Evolutionary conservation across 2,113 vertebrate genomes (phyloP).

Genomic region (Empidonax traillii): DNA sequence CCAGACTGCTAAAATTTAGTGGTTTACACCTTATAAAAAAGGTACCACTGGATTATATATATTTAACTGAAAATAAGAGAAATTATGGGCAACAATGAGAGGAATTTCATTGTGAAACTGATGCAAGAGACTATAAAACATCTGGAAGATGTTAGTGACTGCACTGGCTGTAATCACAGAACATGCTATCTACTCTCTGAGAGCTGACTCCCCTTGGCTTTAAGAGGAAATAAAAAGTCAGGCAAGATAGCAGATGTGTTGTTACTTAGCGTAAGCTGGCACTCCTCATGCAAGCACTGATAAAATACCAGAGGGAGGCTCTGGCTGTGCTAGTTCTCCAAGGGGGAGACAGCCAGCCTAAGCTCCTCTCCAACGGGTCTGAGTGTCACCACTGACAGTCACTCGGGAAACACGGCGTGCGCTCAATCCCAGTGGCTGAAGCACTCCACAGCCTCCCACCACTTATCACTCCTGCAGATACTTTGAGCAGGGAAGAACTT

Average conservation of each 20-base stretch:
- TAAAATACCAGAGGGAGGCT: conserved; percentile 45
- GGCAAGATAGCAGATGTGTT: conserved; percentile 27
- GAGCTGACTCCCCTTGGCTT: conserved; percentile 15
- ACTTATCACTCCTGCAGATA: background rate
- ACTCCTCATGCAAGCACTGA: conserved; percentile 46
- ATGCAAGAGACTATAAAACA: conserved; percentile 59
- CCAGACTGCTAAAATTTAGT: background rate
- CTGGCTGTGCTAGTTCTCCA: background rate
- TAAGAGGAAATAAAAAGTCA: conserved; percentile 34
- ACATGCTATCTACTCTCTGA: background rate
- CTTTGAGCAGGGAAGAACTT: background rate
- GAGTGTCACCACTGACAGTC: conserved; percentile 5
- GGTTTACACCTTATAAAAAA: background rate
- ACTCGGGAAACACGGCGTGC: background rate
- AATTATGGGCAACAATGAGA: conserved; percentile 25
- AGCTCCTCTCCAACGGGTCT: background rate
- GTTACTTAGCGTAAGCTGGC: conserved; percentile 21
- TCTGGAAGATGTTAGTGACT: conserved; percentile 72
- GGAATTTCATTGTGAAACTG: conserved; percentile 43
- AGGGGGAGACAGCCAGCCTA: background rate
- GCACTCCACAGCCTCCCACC: background rate
- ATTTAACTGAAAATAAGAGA: background rate
- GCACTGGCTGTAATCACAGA: conserved; percentile 57
- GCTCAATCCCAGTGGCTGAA: background rate
- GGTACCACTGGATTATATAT: background rate